Conservation (phyloP, 2,888 invertebrate genomes). For the Amiota mariae region DNA sequence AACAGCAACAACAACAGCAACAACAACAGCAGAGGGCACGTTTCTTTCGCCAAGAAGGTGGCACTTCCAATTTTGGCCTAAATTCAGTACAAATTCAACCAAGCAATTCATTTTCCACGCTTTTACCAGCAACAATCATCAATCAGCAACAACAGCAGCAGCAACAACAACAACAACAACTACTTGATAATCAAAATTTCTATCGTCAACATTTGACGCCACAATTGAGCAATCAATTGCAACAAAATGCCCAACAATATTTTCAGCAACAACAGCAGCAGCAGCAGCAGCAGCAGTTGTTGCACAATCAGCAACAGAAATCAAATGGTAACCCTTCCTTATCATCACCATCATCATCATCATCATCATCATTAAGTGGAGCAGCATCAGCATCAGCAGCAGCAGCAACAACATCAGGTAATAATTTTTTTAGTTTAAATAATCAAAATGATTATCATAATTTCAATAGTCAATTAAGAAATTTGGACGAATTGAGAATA, state of each 20-base stretch:
- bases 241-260: conserved; percentile 73
- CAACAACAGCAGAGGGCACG: conserved; percentile 70
- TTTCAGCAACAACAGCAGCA: conserved; percentile 59
- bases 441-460: conserved; percentile 42
- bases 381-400: conserved; percentile 21
- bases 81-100: conserved; percentile 71
- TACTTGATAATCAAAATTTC: conserved; percentile 69
- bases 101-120: conserved; percentile 54
- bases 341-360: conserved; percentile 21
- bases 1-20: conserved; percentile 52
- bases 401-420: conserved; percentile 58
- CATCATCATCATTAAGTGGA: conserved; percentile 34
- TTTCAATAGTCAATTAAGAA: conserved; percentile 61
- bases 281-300: conserved; percentile 50
- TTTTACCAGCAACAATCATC: conserved; percentile 41
- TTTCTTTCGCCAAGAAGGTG: conserved; percentile 76
- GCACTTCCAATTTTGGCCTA: conserved; percentile 79
- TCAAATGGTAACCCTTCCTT: conserved; percentile 54
- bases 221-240: conserved; percentile 66
- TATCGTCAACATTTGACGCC: conserved; percentile 69
- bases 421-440: conserved; percentile 48
- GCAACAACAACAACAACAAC: conserved; percentile 43
- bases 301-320: conserved; percentile 43
- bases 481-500: conserved; percentile 84
- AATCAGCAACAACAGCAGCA: conserved; percentile 56